Evolutionary conservation across 2,797 vertebrate species (phyloP), one percentile per base, ranked within the genome.

Genomic region (Sebastes variabilis): DNA sequence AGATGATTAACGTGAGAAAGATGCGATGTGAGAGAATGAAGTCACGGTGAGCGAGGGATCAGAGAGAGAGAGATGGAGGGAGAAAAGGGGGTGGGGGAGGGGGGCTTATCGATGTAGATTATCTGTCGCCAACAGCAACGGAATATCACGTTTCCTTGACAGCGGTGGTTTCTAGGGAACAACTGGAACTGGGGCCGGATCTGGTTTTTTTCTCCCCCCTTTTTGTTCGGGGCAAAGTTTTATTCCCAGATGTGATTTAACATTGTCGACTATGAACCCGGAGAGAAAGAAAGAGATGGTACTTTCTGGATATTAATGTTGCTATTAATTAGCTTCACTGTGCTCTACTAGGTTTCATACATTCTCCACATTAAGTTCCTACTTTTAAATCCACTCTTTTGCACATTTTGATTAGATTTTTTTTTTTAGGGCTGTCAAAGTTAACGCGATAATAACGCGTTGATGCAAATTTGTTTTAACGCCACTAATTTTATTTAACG

Each of bases 1-100:
- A 20, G 79, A 73, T 78, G 66, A 88, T 81, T 66, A 66, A 72
- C 1, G 69, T 85, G 82, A 82, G 80, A 87, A 91, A 67, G 64
- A 88, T 81, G 46, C 54, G 72, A 86, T 71, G 77, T 77, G 75
- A 80, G 81, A 72, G 77, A 80, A 81, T 68, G 29, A 77, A 81
- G 85, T 82, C 36, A 42, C 4, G 13, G 38, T 42, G 38, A 7
- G 56, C 12, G 29, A 80, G 71, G 60, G 62, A 84, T 84, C 75
- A 75, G 77, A 83, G 58, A 62, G 58, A 62, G 66, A 25, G n/a
- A 29, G 64, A 46, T 54, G 30, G 5, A 38, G 4, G n/a, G 32
- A 55, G 22, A 22, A 61, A 58, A 52, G 8, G 0, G 10, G 55
- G 56, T n/a, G n/a, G n/a, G n/a, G 75, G 1, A 34, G 69, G 1